Conservation (phyloP, 2,113 vertebrate species). For the Hyperoodon ampullatus region DNA sequence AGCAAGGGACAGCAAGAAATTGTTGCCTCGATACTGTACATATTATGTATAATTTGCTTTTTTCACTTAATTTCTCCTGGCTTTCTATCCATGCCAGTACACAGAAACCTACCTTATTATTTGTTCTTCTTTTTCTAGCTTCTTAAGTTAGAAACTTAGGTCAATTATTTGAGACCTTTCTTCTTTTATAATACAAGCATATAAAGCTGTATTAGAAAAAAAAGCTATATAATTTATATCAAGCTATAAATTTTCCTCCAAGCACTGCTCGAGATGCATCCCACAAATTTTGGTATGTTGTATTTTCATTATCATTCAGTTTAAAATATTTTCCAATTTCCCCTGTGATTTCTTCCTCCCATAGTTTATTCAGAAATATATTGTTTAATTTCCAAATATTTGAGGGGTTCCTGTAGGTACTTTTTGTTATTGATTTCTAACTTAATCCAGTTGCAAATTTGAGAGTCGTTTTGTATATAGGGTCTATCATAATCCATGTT, state of each 20-base stretch:
- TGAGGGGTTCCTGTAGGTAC: not conserved
- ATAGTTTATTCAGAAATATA: not conserved
- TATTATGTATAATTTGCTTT: not conserved
- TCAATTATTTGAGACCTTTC: not conserved
- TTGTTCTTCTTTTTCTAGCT: not conserved
- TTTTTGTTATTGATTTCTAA: constrained; percentile 12
- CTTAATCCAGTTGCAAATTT: not conserved
- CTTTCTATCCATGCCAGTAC: not conserved
- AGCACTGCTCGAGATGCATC: not conserved
- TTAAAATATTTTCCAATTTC: constrained; percentile 16
- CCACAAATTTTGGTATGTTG: not conserved
- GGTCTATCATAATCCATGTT: not conserved
- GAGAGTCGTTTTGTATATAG: not conserved
- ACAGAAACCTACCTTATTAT: not conserved
- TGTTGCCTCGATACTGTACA: not conserved
- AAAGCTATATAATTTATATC: not conserved
- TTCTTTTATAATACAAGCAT: not conserved
- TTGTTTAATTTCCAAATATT: constrained; percentile 13
- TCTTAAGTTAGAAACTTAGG: not conserved
- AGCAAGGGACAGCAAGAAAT: not conserved
- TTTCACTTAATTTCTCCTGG: not conserved
- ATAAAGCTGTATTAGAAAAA: constrained; percentile 24
- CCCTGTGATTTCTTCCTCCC: not conserved
- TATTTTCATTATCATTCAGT: not conserved
- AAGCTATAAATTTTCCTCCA: not conserved